A percentile compares a stretch with the other conserved stretches of the same genome.
Conservation (phyloP, 2,888 invertebrate genomes). For the Cantharis nigra region DNA sequence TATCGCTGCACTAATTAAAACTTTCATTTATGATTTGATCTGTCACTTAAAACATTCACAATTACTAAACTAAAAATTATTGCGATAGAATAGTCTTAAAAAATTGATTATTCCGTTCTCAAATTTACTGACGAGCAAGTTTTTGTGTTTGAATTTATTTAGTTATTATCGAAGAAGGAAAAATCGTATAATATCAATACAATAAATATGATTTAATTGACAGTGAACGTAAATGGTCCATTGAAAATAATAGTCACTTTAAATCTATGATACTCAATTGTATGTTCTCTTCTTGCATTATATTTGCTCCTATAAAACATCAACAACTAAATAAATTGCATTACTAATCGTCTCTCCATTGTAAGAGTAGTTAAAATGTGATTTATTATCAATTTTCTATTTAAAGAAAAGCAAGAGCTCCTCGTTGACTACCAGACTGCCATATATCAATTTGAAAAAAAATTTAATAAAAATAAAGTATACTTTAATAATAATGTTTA, state of each 20-base stretch:
- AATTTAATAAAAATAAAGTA: neutral
- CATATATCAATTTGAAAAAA: neutral
- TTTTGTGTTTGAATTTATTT: neutral
- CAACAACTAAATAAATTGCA: conserved; percentile 13
- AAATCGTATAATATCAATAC: conserved; percentile 1
- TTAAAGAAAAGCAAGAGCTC: neutral
- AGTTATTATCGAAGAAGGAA: neutral
- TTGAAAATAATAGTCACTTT: conserved; percentile 13
- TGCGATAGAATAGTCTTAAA: neutral
- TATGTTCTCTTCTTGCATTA: conserved; percentile 10
- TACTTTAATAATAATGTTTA: neutral
- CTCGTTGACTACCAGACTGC: neutral
- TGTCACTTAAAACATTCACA: neutral
- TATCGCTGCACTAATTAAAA: neutral
- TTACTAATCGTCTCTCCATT: conserved; percentile 7
- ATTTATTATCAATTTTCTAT: conserved; percentile 1
- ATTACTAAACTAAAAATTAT: neutral
- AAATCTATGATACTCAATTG: conserved; percentile 10
- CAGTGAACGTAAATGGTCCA: conserved; percentile 8
- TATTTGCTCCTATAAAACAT: conserved; percentile 7
- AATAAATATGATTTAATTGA: conserved; percentile 26
- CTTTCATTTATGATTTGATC: neutral
- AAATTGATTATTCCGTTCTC: neutral
- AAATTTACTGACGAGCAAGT: neutral
- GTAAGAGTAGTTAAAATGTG: conserved; percentile 6